A percentile compares a stretch with the other conserved stretches of the same genome.
Evolutionary conservation across 1,140 invertebrate genomes (phyloP).

Genomic region (Oncopodura yosiiana): DNA sequence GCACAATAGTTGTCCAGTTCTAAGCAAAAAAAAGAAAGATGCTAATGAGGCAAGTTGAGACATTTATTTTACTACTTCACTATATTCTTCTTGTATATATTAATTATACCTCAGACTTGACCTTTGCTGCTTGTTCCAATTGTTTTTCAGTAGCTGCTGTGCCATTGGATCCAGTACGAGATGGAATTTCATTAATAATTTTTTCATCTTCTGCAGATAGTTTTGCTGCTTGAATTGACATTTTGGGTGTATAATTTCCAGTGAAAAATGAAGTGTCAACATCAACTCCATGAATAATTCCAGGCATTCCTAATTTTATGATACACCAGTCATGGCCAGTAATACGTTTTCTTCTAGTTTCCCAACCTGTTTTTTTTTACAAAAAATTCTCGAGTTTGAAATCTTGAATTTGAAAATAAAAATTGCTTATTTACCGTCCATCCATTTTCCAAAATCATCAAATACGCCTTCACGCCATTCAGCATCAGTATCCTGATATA

Average conservation of each 20-base stretch:
- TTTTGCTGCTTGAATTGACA: slow-evolving; percentile 53
- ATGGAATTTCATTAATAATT: slow-evolving; percentile 44
- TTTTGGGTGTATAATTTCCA: slow-evolving; percentile 54
- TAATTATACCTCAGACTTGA: slow-evolving; percentile 43
- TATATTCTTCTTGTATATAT: background rate
- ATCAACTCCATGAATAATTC: slow-evolving; percentile 49
- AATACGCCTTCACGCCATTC: slow-evolving; percentile 50
- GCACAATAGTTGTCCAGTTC: slow-evolving; percentile 51
- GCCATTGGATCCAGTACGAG: slow-evolving; percentile 44
- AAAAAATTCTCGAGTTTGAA: no score
- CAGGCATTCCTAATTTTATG: slow-evolving; percentile 49
- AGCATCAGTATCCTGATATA: slow-evolving; percentile 43
- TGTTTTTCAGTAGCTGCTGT: slow-evolving; percentile 44
- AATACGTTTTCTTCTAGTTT: slow-evolving; percentile 52
- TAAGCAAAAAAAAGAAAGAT: slow-evolving; percentile 27
- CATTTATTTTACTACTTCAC: background rate
- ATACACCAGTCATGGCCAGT: slow-evolving; percentile 57
- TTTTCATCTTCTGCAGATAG: slow-evolving; percentile 44
- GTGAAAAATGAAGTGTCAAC: slow-evolving; percentile 58
- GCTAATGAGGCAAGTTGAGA: background rate
- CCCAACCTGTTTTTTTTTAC: no score
- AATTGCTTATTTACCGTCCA: no score
- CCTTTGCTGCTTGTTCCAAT: slow-evolving; percentile 41
- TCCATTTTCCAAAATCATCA: slow-evolving; percentile 58
- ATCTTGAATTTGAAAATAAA: no score